Evolutionary conservation across 2,113 vertebrate species (phyloP), one percentile per base, ranked within the genome.

Genomic region (Monopterus albus): DNA sequence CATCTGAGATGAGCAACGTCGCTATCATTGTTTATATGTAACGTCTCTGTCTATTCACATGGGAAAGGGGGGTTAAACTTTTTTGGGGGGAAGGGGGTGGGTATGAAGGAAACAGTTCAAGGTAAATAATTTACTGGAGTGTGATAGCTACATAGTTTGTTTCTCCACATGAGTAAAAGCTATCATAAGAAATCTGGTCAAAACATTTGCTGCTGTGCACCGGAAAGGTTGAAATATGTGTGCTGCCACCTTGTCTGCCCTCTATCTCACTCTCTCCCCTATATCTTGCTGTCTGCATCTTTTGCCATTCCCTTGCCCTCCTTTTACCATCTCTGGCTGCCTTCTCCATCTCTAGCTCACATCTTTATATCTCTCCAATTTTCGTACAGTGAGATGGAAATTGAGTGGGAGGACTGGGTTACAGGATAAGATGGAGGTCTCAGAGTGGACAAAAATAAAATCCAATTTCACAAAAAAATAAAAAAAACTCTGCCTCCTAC

Each of bases 311-410:
- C 46, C 67, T 38, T 78, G 78, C 69, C 82, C 83, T 81, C 83
- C 58, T 75, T 86, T 78, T 21, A 58, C 63, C 75, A 82, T 86
- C 62, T 64, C 72, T 63, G 46, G 29, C 86, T 52, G 69, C 72
- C 81, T 72, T 86, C 79, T 86, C 85, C 82, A 89, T 90, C 90
- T 86, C 26, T 35, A 35, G 12, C 87, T 87, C 87, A 90, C 86
- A 91, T 92, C 90, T 92, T 87, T 88, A 89, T 89, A 88, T 91
- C 90, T 72, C 79, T 90, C 79, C 88, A 89, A 90, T 92, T 91
- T 91, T 84, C 74, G 58, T 87, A 83, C 63, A 33, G 89, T 64
- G 65, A 81, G 81, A 91, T 89, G 89, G 82, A 92, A 92, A 94
- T 91, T 75, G 89, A 89, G 89, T 90, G 85, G 86, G 86, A 90